These are phyloP conservation scores for Drosophila athabasca DNA, from an alignment of 1,140 invertebrate species.

Conservation along the genomic window DNA sequence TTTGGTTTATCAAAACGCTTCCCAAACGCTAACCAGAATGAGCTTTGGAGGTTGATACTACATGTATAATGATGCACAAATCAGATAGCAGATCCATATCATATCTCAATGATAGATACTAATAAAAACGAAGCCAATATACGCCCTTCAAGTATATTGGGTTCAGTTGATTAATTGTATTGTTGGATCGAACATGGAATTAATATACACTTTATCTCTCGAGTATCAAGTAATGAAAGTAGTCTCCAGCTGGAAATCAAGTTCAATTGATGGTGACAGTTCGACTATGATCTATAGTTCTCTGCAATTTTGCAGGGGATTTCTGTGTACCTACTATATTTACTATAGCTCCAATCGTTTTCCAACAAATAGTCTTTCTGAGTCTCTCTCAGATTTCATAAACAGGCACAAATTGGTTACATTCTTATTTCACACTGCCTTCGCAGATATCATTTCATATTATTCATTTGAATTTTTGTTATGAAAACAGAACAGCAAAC, in stretches of 20 bases:
- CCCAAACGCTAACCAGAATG: neutral
- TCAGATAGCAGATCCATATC: neutral
- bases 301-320: too few relatives aligned
- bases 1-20: constrained; percentile 20
- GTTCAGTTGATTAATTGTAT: constrained; percentile 12
- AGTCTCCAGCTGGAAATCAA: too few relatives aligned
- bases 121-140: neutral
- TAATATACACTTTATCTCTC: constrained; percentile 7
- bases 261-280: too few relatives aligned
- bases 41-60: neutral
- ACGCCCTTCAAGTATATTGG: too few relatives aligned
- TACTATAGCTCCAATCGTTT: too few relatives aligned
- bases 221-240: neutral
- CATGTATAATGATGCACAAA: constrained; percentile 10
- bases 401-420: too few relatives aligned
- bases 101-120: neutral
- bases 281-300: too few relatives aligned
- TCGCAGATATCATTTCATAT: too few relatives aligned
- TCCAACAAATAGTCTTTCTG: too few relatives aligned
- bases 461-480: neutral
- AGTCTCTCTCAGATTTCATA: neutral
- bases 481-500: neutral
- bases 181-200: neutral
- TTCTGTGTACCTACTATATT: too few relatives aligned
- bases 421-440: neutral